These are phyloP conservation scores for Triplophysa dalaica DNA, from an alignment of 2,113 vertebrate species.

Conservation along the genomic window DNA sequence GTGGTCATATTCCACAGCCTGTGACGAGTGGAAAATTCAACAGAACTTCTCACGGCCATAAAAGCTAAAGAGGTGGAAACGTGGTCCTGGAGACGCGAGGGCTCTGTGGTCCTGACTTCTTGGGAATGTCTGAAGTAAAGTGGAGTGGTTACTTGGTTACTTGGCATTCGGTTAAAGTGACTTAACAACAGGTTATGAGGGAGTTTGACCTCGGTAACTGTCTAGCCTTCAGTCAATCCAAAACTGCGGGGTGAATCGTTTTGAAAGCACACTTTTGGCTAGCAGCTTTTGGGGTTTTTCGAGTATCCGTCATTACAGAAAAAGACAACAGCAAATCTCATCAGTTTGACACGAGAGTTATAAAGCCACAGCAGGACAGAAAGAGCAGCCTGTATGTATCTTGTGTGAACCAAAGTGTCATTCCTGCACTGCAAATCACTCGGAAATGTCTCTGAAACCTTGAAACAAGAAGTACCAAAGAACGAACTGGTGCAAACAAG, in stretches of 20 bases:
- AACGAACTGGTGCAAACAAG: conserved; percentile 7
- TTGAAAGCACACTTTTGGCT: background rate
- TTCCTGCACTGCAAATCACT: conserved; percentile 22
- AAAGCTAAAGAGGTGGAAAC: conserved; percentile 67
- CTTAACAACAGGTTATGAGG: background rate
- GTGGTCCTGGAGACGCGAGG: conserved; percentile 26
- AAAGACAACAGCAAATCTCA: background rate
- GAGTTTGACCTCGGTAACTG: background rate
- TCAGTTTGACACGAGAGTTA: background rate
- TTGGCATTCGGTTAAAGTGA: conserved; percentile 11
- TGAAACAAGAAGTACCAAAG: conserved; percentile 25
- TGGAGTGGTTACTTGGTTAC: conserved; percentile 26
- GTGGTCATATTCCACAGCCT: conserved; percentile 63
- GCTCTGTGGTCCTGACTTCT: conserved; percentile 34
- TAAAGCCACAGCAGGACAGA: background rate
- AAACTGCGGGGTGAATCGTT: background rate
- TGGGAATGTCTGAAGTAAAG: conserved; percentile 24
- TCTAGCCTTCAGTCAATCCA: background rate
- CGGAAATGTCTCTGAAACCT: conserved; percentile 10
- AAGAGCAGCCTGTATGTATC: background rate
- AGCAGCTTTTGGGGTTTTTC: background rate
- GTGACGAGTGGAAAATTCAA: conserved; percentile 67
- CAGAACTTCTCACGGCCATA: conserved; percentile 63
- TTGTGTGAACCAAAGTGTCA: background rate
- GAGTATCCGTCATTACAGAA: background rate